Evolutionary conservation across 2,113 vertebrate genomes (phyloP).

Genomic region (Malurus elegans): DNA sequence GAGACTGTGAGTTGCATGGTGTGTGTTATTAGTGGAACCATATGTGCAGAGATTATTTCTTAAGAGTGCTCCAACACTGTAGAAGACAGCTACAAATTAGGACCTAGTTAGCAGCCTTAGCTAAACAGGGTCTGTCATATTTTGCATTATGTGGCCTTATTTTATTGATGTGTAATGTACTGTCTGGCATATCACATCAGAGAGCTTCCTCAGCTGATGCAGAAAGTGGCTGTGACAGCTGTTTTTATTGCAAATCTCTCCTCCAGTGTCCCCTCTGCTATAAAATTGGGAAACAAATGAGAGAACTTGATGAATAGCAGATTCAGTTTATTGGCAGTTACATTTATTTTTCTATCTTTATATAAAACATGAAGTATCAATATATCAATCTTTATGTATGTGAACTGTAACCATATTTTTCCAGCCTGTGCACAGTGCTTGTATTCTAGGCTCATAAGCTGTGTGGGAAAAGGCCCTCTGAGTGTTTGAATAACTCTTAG

Average conservation of each 20-base stretch:
- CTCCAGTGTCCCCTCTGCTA: background rate
- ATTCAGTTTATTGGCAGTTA: constrained; percentile 43
- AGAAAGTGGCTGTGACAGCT: background rate
- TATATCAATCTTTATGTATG: constrained; percentile 32
- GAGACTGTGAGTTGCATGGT: background rate
- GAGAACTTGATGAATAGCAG: constrained; percentile 14
- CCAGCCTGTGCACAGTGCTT: background rate
- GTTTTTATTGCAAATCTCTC: background rate
- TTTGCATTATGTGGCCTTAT: background rate
- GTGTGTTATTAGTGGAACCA: background rate
- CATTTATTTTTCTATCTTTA: constrained; percentile 44
- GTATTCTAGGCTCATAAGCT: background rate
- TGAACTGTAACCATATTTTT: constrained; percentile 28
- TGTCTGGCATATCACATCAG: background rate
- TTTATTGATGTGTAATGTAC: background rate
- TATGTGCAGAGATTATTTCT: background rate
- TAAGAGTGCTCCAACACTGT: background rate
- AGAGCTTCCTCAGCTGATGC: background rate
- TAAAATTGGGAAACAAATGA: constrained; percentile 25
- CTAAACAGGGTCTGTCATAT: background rate
- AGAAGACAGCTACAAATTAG: constrained; percentile 3
- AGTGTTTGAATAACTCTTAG: constrained; percentile 4
- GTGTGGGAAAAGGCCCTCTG: constrained; percentile 9
- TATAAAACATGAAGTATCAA: constrained; percentile 13
- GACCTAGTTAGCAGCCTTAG: constrained; percentile 22